phyloP scores from a whole-genome alignment of 2,888 invertebrate genomes.

The Diachrysia chrysitis region DNA sequence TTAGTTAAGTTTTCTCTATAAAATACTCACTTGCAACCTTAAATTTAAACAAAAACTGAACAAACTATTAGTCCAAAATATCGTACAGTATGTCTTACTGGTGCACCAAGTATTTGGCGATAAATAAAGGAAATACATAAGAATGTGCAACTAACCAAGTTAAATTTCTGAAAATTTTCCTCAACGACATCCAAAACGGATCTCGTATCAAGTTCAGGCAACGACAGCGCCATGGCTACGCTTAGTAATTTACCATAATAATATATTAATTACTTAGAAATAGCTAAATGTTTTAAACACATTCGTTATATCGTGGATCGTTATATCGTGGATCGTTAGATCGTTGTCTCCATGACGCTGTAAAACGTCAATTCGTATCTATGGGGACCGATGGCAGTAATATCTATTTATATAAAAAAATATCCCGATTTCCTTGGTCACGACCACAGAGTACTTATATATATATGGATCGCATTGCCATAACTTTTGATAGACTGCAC shows the following conservation, averaged over 20 bases:
- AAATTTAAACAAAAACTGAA: too few species aligned
- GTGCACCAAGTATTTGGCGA: not conserved
- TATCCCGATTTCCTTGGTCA: too few species aligned
- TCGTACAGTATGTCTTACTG: too few species aligned
- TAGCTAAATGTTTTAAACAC: not conserved
- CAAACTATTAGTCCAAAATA: too few species aligned
- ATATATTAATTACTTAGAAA: slow-evolving; percentile 17
- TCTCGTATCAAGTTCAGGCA: slow-evolving; percentile 78
- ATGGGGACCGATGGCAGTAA: slow-evolving; percentile 34
- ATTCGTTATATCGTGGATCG: slow-evolving; percentile 15
- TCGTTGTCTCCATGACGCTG: slow-evolving; percentile 22
- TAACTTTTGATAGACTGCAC: too few species aligned
- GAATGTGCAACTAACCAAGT: slow-evolving; percentile 71
- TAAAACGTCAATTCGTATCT: slow-evolving; percentile 47
- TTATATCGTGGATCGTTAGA: slow-evolving; percentile 12
- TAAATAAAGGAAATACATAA: not conserved
- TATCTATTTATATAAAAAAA: too few species aligned
- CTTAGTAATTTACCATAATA: slow-evolving; percentile 21
- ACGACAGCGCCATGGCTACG: slow-evolving; percentile 43
- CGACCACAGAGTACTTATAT: too few species aligned
- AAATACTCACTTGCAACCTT: too few species aligned
- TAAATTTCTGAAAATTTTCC: slow-evolving; percentile 75
- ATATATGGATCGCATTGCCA: too few species aligned
- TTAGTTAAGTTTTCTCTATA: not conserved
- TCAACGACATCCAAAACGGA: slow-evolving; percentile 80